Evolutionary conservation across 2,888 invertebrate species (phyloP).

Genomic region (Harpalus rufipes): DNA sequence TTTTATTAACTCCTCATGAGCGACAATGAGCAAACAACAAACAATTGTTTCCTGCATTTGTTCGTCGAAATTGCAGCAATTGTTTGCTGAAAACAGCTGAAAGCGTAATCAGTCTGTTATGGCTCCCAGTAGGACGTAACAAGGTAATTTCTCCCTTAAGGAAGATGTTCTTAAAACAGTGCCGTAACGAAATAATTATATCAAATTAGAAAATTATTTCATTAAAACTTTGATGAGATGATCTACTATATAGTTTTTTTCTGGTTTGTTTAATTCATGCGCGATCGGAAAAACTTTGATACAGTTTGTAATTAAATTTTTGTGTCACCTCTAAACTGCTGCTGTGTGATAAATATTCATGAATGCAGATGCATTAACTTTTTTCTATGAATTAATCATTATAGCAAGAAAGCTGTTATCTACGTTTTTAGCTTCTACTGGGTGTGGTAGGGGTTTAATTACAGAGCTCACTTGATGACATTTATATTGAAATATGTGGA

Average conservation of each 20-base stretch:
- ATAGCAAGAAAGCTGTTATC: neutral
- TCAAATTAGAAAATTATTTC: neutral
- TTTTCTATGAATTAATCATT: constrained; percentile 4
- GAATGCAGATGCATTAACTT: neutral
- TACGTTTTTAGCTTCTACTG: neutral
- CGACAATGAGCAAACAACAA: neutral
- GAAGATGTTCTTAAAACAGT: neutral
- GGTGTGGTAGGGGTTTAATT: neutral
- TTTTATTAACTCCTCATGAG: constrained; percentile 1
- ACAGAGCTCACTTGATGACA: neutral
- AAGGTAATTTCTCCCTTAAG: neutral
- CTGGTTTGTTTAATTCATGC: no score
- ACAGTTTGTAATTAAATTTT: neutral
- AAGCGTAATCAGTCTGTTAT: neutral
- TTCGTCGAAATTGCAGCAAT: neutral
- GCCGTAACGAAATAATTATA: neutral
- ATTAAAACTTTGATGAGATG: no score
- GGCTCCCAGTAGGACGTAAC: neutral
- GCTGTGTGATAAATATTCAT: neutral
- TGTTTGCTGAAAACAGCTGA: neutral
- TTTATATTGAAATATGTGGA: neutral
- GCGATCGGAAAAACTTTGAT: neutral
- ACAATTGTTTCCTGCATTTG: neutral
- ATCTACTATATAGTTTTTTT: no score
- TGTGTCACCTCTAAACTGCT: neutral